Evolutionary conservation across 2,113 vertebrate genomes (phyloP).

Genomic region (Monarcha castaneiventris): DNA sequence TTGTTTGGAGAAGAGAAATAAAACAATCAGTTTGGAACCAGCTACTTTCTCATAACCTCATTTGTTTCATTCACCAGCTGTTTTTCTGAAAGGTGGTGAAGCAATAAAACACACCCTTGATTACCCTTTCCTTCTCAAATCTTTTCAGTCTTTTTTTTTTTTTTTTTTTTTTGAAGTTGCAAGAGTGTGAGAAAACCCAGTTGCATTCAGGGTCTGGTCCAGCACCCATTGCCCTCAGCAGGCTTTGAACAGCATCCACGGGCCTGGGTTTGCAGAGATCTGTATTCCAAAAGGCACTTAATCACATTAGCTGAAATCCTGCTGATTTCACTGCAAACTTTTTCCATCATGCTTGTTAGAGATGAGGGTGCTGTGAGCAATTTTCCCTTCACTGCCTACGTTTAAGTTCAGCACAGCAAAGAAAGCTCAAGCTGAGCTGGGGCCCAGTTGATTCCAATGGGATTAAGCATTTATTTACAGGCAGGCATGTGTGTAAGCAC

Average conservation of each 20-base stretch:
- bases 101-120: conserved; percentile 5
- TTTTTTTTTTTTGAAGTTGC: neutral
- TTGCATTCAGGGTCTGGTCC: neutral
- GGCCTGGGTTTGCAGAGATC: neutral
- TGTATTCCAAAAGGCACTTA: conserved; percentile 5
- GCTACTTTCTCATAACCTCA: conserved; percentile 11
- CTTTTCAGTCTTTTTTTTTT: neutral
- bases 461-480: conserved; percentile 64
- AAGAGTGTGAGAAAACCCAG: neutral
- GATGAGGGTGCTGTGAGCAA: conserved; percentile 10
- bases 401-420: conserved; percentile 38
- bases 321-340: conserved; percentile 35
- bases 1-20: conserved; percentile 19
- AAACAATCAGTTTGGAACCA: neutral
- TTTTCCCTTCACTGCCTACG: conserved; percentile 10
- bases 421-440: conserved; percentile 45
- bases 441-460: conserved; percentile 45
- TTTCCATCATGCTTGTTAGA: neutral
- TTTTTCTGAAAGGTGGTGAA: conserved; percentile 35
- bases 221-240: neutral
- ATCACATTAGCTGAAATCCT: conserved; percentile 25
- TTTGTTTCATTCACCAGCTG: conserved; percentile 6
- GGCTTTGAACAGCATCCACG: neutral
- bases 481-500: conserved; percentile 57
- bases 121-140: neutral